Evolutionary conservation across 2,888 invertebrate species (phyloP).

Genomic region (Leptinotarsa peninsularis): DNA sequence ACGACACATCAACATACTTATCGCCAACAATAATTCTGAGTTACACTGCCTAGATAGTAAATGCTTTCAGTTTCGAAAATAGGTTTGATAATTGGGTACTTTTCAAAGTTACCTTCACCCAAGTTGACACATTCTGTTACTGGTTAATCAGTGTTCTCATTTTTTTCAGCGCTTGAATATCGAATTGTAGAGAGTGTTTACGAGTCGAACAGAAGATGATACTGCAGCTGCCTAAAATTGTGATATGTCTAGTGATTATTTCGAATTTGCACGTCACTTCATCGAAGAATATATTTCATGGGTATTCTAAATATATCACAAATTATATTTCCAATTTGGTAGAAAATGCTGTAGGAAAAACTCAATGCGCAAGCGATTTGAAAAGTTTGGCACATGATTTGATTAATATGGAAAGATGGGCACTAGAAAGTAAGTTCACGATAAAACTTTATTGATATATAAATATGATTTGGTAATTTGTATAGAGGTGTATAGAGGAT

Average conservation of each 20-base stretch:
- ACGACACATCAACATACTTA: neutral
- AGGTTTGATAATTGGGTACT: neutral
- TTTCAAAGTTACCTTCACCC: neutral
- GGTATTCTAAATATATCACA: neutral
- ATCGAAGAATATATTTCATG: neutral
- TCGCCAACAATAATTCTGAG: neutral
- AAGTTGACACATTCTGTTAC: neutral
- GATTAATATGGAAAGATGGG: conserved; percentile 46
- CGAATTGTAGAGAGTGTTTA: neutral
- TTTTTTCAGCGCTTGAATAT: neutral
- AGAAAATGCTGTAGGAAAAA: conserved; percentile 44
- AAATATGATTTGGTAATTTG: too few species aligned
- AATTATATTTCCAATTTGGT: conserved; percentile 31
- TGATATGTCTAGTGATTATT: neutral
- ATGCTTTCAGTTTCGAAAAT: neutral
- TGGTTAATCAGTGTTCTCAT: neutral
- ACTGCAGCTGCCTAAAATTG: neutral
- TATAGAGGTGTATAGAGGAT: too few species aligned
- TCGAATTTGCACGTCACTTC: neutral
- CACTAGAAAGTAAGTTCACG: conserved; percentile 50
- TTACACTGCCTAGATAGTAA: neutral
- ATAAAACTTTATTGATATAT: too few species aligned
- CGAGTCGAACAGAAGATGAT: neutral
- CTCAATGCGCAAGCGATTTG: conserved; percentile 48
- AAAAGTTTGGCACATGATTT: conserved; percentile 43